Percentiles rank a stretch among this genome's conserved stretches.
Evolutionary conservation across 2,888 invertebrate genomes (phyloP).

Genomic region (Scrobipalpa costella): DNA sequence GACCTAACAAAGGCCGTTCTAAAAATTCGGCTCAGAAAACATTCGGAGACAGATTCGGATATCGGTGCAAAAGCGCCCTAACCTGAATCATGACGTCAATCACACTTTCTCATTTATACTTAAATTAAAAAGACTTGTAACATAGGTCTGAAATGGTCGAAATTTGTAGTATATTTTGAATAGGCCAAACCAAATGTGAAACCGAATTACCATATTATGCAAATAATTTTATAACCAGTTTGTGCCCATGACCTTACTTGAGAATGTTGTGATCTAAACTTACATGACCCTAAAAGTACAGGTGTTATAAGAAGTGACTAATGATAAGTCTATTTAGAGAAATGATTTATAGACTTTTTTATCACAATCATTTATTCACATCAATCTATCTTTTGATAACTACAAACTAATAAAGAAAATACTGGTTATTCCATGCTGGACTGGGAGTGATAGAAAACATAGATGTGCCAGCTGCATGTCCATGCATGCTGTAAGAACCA

Average conservation of each 20-base stretch:
- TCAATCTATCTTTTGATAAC: too few relatives aligned
- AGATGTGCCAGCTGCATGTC: too few relatives aligned
- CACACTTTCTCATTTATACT: background rate
- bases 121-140: background rate
- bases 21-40: too few relatives aligned
- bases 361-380: too few relatives aligned
- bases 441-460: too few relatives aligned
- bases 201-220: constrained; percentile 21
- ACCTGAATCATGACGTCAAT: background rate
- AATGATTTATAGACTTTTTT: too few relatives aligned
- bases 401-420: too few relatives aligned
- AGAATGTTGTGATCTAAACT: constrained; percentile 6
- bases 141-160: background rate
- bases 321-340: background rate
- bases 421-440: too few relatives aligned
- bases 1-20: too few relatives aligned
- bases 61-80: too few relatives aligned
- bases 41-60: too few relatives aligned
- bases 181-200: constrained; percentile 15
- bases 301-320: background rate
- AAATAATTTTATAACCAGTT: background rate
- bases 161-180: constrained; percentile 3
- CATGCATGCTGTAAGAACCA: too few relatives aligned
- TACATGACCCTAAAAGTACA: constrained; percentile 16
- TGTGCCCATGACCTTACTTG: constrained; percentile 21